Conservation (phyloP, 1,140 invertebrate species). For the Helicorthomorpha holstii region DNA sequence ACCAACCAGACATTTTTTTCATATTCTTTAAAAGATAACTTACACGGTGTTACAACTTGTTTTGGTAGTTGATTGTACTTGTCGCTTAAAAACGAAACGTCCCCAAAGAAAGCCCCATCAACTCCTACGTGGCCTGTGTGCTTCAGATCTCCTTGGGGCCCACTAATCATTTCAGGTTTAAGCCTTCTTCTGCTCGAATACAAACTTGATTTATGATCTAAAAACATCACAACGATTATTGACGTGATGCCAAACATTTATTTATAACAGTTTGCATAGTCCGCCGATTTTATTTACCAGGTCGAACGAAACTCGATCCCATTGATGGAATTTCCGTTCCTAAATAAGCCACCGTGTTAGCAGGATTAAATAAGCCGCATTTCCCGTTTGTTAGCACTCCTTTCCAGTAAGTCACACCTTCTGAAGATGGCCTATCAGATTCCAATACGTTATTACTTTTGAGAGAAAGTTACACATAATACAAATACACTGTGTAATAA, state of each 20-base stretch:
- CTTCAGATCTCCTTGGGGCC: slow-evolving; percentile 88
- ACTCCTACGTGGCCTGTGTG: slow-evolving; percentile 93
- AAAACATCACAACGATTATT: neutral
- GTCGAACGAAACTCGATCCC: slow-evolving; percentile 37
- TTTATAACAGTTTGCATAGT: too few relatives aligned
- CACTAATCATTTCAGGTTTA: slow-evolving; percentile 84
- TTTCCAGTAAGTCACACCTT: slow-evolving; percentile 47
- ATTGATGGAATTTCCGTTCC: slow-evolving; percentile 58
- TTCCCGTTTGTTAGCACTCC: slow-evolving; percentile 67
- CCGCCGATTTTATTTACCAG: slow-evolving; percentile 29
- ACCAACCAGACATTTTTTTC: too few relatives aligned
- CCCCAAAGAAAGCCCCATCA: slow-evolving; percentile 91
- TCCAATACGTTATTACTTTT: too few relatives aligned
- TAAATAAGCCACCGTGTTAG: slow-evolving; percentile 70
- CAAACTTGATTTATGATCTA: neutral
- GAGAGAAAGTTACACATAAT: too few relatives aligned
- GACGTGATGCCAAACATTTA: neutral
- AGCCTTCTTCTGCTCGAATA: slow-evolving; percentile 44
- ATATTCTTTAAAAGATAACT: too few relatives aligned
- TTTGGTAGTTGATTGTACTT: slow-evolving; percentile 60
- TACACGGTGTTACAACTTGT: slow-evolving; percentile 72
- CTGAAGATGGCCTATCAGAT: slow-evolving; percentile 12
- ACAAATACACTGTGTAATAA: too few relatives aligned
- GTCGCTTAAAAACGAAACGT: slow-evolving; percentile 66
- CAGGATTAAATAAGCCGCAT: slow-evolving; percentile 74